These are phyloP conservation scores for Sebastolobus altivelis DNA, from an alignment of 2,797 vertebrate genomes.

Conservation along the genomic window DNA sequence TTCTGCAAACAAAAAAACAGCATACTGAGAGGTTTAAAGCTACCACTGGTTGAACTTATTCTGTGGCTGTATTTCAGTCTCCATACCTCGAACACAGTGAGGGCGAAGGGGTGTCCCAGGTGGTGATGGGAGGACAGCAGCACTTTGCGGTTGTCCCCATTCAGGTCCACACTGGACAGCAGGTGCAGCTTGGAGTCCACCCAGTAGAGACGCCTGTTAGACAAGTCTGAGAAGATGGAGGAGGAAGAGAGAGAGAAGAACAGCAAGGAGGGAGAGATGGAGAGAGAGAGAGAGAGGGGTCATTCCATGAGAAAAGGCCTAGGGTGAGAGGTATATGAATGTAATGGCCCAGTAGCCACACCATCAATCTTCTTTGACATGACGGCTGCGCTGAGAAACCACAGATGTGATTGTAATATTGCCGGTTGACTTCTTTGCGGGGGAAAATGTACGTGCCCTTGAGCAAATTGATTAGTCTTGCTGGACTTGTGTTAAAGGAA, in stretches of 20 bases:
- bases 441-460: slow-evolving; percentile 57
- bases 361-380: slow-evolving; percentile 78
- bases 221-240: slow-evolving; percentile 87
- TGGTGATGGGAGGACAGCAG: slow-evolving; percentile 92
- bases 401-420: slow-evolving; percentile 74
- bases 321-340: slow-evolving; percentile 73
- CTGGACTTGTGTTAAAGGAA: slow-evolving; percentile 47
- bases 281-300: slow-evolving; percentile 58
- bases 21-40: neutral
- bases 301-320: slow-evolving; percentile 62
- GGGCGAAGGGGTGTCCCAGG: slow-evolving; percentile 95
- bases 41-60: neutral
- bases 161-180: slow-evolving; percentile 96
- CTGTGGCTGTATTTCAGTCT: neutral
- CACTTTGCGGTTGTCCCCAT: slow-evolving; percentile 93
- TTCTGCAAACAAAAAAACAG: neutral
- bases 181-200: slow-evolving; percentile 98
- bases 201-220: slow-evolving; percentile 97
- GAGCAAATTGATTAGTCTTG: slow-evolving; percentile 71
- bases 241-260: slow-evolving; percentile 10
- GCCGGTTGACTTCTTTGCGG: slow-evolving; percentile 67
- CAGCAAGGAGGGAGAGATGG: slow-evolving; percentile 12
- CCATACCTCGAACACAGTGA: slow-evolving; percentile 96
- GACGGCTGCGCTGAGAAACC: slow-evolving; percentile 65
- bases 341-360: slow-evolving; percentile 67